These are phyloP conservation scores for Plebejus melissa DNA, from an alignment of 2,888 invertebrate species.

Conservation along the genomic window DNA sequence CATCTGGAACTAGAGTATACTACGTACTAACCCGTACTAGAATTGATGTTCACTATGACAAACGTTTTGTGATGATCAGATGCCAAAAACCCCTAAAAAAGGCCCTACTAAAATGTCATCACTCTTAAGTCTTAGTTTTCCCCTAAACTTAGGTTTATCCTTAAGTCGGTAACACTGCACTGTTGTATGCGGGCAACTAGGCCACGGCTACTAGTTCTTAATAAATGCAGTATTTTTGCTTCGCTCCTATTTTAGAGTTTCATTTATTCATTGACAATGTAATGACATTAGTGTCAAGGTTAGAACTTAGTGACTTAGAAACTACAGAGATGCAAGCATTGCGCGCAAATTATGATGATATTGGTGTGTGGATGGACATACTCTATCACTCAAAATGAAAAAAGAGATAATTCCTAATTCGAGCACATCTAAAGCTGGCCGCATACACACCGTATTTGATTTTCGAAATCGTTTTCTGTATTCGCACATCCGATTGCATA, in stretches of 20 bases:
- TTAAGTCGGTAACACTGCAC: neutral
- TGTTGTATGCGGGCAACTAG: slow-evolving; percentile 49
- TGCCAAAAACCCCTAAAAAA: no score
- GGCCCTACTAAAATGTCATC: no score
- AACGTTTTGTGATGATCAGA: no score
- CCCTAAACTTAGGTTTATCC: neutral
- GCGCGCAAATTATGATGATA: neutral
- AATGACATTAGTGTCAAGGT: slow-evolving; percentile 24
- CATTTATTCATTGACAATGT: slow-evolving; percentile 32
- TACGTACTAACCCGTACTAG: no score
- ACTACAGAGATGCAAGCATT: neutral
- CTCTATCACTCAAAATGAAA: no score
- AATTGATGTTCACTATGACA: no score
- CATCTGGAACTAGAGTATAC: no score
- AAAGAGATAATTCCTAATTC: no score
- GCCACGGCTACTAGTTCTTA: slow-evolving; percentile 58
- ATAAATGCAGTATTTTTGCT: slow-evolving; percentile 43
- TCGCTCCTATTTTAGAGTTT: slow-evolving; percentile 31
- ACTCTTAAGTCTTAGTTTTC: neutral
- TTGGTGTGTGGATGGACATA: neutral
- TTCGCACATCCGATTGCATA: no score
- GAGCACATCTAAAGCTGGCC: no score
- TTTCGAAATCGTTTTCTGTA: no score
- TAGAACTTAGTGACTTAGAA: neutral
- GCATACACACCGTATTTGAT: no score